A percentile compares a stretch with the other conserved stretches of the same genome.
These are phyloP conservation scores for Chloroceryle inda DNA, from an alignment of 2,797 vertebrate species.

Conservation along the genomic window DNA sequence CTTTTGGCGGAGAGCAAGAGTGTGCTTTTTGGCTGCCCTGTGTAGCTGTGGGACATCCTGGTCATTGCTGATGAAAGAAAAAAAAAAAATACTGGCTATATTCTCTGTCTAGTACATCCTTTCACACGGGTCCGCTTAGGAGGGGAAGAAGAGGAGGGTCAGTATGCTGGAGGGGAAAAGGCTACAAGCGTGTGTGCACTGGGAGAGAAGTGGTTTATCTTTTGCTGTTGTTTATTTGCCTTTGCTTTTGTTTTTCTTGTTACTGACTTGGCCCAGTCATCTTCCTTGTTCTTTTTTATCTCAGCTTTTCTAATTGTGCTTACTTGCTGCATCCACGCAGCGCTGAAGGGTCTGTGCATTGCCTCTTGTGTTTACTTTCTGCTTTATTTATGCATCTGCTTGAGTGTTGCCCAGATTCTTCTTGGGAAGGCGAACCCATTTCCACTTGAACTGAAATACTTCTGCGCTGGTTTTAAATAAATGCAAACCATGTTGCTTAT, in stretches of 20 bases:
- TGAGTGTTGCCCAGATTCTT: neutral
- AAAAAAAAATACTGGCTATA: fast-evolving
- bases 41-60: neutral
- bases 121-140: fast-evolving
- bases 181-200: neutral
- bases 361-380: neutral
- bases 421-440: neutral
- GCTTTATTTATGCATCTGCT: neutral
- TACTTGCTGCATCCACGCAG: neutral
- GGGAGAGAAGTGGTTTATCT: neutral
- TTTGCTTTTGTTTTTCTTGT: constrained; percentile 17
- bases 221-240: neutral
- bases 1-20: neutral
- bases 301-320: fast-evolving
- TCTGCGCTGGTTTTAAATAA: constrained; percentile 25
- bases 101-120: neutral
- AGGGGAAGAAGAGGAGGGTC: neutral
- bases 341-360: neutral
- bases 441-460: neutral
- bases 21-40: fast-evolving
- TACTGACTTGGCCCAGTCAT: neutral
- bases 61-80: neutral
- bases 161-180: neutral
- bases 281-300: neutral
- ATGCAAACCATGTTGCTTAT: neutral